These are phyloP conservation scores for Nebria ingens DNA, from an alignment of 1,140 invertebrate genomes.

Conservation along the genomic window DNA sequence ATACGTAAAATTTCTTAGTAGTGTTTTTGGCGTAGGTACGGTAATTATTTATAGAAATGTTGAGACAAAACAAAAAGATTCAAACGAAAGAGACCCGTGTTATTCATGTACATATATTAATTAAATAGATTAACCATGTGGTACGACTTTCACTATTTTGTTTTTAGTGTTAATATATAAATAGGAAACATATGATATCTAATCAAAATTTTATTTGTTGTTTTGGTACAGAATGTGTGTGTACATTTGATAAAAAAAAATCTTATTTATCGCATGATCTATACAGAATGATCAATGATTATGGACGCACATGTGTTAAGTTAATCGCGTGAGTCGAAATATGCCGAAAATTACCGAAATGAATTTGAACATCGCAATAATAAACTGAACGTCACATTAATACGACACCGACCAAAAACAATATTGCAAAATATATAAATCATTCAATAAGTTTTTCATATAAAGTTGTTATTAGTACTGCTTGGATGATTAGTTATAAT, in stretches of 20 bases:
- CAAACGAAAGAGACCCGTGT: not conserved
- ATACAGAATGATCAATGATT: not conserved
- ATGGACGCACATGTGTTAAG: not conserved
- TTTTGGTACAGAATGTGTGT: not conserved
- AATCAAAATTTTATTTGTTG: not conserved
- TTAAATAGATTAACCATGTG: not conserved
- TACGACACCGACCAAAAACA: conserved; percentile 3
- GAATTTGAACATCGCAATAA: conserved; percentile 8
- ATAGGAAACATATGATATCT: not conserved
- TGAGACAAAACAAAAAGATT: not conserved
- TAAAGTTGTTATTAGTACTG: not conserved
- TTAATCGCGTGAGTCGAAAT: not conserved
- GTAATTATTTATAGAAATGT: not conserved
- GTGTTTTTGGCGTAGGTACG: not conserved
- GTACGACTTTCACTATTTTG: not conserved
- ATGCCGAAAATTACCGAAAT: not conserved
- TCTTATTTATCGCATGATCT: not conserved
- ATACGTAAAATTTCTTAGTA: not conserved
- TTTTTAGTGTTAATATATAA: not conserved
- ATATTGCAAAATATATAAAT: conserved; percentile 3
- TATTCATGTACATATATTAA: not conserved
- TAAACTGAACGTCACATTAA: conserved; percentile 3
- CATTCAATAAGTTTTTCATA: not conserved
- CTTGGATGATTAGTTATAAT: not conserved
- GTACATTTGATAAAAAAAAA: not conserved